Evolutionary conservation across 2,113 vertebrate genomes (phyloP), one percentile per base, ranked within the genome.

Genomic region (Mormyrus lacerda): DNA sequence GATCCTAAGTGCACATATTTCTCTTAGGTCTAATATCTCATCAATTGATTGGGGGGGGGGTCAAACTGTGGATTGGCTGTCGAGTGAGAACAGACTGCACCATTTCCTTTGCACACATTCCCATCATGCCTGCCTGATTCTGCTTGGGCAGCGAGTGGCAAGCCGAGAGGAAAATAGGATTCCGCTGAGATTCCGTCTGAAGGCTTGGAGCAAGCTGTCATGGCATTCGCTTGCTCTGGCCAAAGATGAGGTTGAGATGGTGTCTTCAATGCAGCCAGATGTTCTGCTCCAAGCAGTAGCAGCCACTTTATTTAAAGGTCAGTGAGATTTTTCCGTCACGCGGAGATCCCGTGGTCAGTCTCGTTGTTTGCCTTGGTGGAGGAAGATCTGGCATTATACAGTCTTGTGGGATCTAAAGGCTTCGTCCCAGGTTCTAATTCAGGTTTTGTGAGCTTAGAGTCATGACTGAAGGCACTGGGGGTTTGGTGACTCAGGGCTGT

Each of bases 171-270:
- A 89, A 90, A 90, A 91, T 84, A 9, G 76, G 85, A 90, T 87
- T 48, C 69, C 53, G 19, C 76, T 83, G 27, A 35, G 91, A 88
- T 90, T 90, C 89, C 90, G 84, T 91, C 90, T 91, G 88, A 69
- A 89, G 47, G 69, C 55, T 55, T 21, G 79, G 50, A 21, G n/a
- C 19, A 21, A 47, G 69, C 39, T 35, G 11, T 61, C 15, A 4
- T 4, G 55, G 21, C n/a, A 11, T 65, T 45, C 13, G 24, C 45
- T 21, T 47, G 39, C 47, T 13, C 48, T 35, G 61, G 69, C 35
- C 48, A 42, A 39, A 55, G 65, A 88, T 17, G 89, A 87, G 3
- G 85, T 44, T 50, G 61, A 73, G 58, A 47, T 50, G 86, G 47
- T 31, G 47, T 44, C 85, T 45, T 53, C n/a, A n/a, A 13, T 48